Percentiles rank a stretch among this genome's conserved stretches.
Evolutionary conservation across 2,888 invertebrate genomes (phyloP).

Genomic region (Drosophila percnosoma): DNA sequence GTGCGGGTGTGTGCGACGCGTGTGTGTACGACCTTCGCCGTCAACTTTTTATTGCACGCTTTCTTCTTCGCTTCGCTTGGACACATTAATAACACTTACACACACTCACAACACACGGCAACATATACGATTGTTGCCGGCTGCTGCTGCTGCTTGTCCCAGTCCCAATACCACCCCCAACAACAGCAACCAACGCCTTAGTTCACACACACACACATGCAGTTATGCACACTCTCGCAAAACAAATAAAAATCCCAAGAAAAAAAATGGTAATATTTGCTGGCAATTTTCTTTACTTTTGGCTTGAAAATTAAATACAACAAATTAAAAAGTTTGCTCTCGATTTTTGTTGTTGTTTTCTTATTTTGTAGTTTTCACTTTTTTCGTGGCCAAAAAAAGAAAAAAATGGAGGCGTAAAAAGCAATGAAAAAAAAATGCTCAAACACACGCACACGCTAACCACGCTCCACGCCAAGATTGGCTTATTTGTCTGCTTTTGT

Average conservation of each 20-base stretch:
- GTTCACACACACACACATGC: conserved; percentile 4
- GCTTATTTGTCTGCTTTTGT: conserved; percentile 50
- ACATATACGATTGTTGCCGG: conserved; percentile 48
- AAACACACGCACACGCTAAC: conserved; percentile 50
- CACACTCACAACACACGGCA: conserved; percentile 12
- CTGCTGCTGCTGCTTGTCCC: conserved; percentile 28
- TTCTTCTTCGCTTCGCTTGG: conserved; percentile 78
- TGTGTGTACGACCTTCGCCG: conserved; percentile 68
- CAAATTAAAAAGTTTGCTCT: conserved; percentile 53
- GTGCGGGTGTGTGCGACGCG: conserved; percentile 1
- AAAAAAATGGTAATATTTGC: conserved; percentile 46
- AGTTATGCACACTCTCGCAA: background rate
- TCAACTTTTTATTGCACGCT: conserved; percentile 72
- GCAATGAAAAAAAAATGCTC: conserved; percentile 27
- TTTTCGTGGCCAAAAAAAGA: conserved; percentile 58
- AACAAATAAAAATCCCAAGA: conserved; percentile 32
- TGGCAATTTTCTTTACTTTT: conserved; percentile 63
- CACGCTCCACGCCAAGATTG: conserved; percentile 61
- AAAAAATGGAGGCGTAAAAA: conserved; percentile 24
- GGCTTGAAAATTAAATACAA: conserved; percentile 24
- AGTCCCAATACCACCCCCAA: conserved; percentile 31
- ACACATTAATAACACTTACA: conserved; percentile 48
- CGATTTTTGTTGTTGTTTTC: conserved; percentile 29
- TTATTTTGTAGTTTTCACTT: conserved; percentile 67
- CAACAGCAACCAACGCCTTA: conserved; percentile 12